These are phyloP conservation scores for Microcebus ravelobensis DNA, from an alignment of 2,113 vertebrate species.

Conservation along the genomic window DNA sequence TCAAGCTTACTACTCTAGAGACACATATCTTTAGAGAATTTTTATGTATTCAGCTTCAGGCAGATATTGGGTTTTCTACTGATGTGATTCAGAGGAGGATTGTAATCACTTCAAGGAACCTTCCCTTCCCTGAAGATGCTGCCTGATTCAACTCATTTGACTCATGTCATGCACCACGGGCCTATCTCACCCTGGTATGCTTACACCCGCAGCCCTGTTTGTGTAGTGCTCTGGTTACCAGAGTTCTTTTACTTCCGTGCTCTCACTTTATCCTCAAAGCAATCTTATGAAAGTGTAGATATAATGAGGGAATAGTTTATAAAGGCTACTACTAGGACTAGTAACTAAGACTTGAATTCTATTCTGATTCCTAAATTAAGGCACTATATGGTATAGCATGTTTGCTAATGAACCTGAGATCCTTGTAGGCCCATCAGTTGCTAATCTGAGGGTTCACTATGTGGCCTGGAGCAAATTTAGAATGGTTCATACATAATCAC, in stretches of 20 bases:
- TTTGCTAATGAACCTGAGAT: constrained; percentile 25
- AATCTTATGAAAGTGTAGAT: background rate
- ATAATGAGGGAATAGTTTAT: background rate
- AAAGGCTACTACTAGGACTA: background rate
- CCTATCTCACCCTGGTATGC: background rate
- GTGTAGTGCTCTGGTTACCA: background rate
- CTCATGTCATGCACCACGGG: background rate
- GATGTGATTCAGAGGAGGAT: constrained; percentile 31
- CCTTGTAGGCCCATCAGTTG: background rate
- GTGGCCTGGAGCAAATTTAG: background rate
- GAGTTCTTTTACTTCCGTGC: background rate
- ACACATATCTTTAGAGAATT: background rate
- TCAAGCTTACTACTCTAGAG: background rate
- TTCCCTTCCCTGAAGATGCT: background rate
- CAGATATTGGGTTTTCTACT: background rate
- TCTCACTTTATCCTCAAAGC: background rate
- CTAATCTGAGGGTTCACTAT: background rate
- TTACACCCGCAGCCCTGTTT: background rate
- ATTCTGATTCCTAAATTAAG: background rate
- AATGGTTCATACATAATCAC: background rate
- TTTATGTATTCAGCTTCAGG: background rate
- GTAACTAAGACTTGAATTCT: background rate
- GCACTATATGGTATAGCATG: background rate
- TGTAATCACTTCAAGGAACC: background rate
- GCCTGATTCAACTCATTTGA: background rate